Conservation (phyloP, 2,888 invertebrate species). For the Pollenia amentaria region DNA sequence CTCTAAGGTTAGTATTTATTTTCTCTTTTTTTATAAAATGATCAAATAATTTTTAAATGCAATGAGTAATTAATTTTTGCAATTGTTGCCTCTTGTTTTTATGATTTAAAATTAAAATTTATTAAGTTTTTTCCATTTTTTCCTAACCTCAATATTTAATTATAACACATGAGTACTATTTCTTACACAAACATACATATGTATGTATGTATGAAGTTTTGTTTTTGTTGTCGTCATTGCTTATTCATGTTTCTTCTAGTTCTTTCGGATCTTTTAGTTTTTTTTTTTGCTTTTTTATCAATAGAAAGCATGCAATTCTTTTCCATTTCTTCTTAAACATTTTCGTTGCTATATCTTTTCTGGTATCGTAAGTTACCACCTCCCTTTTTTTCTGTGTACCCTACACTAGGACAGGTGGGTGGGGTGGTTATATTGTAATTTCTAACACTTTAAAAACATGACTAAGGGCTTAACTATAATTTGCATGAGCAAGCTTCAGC, state of each 20-base stretch:
- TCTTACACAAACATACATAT: not conserved
- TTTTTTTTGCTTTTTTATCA: conserved; percentile 40
- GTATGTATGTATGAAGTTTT: not conserved
- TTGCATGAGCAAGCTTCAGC: no score
- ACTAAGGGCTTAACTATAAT: no score
- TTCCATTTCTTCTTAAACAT: conserved; percentile 6
- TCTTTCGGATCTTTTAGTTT: conserved; percentile 22
- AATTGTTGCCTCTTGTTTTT: conserved; percentile 2
- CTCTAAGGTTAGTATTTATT: conserved; percentile 89
- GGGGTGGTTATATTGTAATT: not conserved
- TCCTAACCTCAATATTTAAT: conserved; percentile 73
- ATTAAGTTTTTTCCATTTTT: conserved; percentile 36
- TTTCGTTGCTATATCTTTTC: not conserved
- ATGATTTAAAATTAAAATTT: conserved; percentile 32
- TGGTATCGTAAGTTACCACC: conserved; percentile 5
- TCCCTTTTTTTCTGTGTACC: conserved; percentile 6
- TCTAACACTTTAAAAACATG: not conserved
- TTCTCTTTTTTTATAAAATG: not conserved
- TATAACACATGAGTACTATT: conserved; percentile 71
- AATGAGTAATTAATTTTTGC: not conserved
- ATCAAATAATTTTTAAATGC: not conserved
- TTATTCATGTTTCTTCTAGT: conserved; percentile 50
- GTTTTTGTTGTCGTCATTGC: conserved; percentile 39
- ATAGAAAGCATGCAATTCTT: conserved; percentile 63
- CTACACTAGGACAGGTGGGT: not conserved